Evolutionary conservation across 2,113 vertebrate species (phyloP).

Genomic region (Saguinus midas): DNA sequence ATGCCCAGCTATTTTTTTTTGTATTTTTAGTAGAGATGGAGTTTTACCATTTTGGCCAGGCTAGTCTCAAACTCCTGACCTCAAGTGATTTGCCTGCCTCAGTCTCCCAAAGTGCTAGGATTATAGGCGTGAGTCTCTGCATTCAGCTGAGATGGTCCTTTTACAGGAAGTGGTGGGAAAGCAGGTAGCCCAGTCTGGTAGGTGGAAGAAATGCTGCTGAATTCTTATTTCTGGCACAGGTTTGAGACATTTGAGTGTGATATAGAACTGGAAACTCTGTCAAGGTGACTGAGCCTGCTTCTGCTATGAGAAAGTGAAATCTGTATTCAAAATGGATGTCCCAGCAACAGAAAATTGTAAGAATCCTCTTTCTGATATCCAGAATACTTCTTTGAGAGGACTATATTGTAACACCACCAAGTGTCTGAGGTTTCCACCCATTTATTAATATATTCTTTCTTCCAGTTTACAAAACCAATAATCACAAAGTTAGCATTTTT

Average conservation of each 20-base stretch:
- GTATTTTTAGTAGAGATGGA: too few relatives aligned
- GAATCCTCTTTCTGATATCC: neutral
- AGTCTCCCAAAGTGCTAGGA: too few relatives aligned
- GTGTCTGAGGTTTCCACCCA: neutral
- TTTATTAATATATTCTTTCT: neutral
- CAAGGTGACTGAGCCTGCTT: neutral
- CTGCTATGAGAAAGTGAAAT: neutral
- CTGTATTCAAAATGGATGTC: neutral
- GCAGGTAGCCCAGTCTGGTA: neutral
- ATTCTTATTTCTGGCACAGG: neutral
- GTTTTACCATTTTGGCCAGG: too few relatives aligned
- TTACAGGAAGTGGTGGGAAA: neutral
- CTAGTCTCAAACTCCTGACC: too few relatives aligned
- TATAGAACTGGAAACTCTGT: neutral
- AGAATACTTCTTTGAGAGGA: neutral
- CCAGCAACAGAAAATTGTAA: neutral
- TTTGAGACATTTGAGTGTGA: neutral
- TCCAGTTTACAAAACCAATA: neutral
- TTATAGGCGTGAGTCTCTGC: too few relatives aligned
- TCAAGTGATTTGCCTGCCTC: too few relatives aligned
- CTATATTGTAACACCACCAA: neutral
- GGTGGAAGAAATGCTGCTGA: neutral
- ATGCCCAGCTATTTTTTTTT: too few relatives aligned
- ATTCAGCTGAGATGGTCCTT: neutral
- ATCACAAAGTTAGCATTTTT: neutral